These are phyloP conservation scores for Xenus cinereus DNA, from an alignment of 2,113 vertebrate genomes.

Conservation along the genomic window DNA sequence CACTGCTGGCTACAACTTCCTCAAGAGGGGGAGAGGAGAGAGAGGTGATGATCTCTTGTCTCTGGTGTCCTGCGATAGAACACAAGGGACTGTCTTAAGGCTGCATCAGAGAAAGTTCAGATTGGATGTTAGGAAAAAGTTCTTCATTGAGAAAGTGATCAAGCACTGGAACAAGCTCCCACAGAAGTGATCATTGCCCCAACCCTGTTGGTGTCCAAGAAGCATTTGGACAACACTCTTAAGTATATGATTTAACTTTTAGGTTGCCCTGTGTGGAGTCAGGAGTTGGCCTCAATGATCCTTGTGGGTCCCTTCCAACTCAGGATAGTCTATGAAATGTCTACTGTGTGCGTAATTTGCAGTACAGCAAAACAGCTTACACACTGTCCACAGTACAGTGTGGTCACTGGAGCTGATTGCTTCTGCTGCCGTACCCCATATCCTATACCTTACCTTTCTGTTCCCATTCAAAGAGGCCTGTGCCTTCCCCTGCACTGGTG, in stretches of 20 bases:
- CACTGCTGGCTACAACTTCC: not conserved
- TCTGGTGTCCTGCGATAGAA: not conserved
- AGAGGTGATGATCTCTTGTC: not conserved
- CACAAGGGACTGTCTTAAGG: not conserved
- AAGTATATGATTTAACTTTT: not conserved
- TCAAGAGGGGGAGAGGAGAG: not conserved
- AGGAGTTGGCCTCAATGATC: not conserved
- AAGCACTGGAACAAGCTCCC: not conserved
- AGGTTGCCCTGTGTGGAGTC: not conserved
- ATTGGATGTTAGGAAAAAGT: not conserved
- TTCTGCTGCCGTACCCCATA: too few species aligned
- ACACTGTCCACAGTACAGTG: too few species aligned
- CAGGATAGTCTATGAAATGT: not conserved
- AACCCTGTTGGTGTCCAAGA: not conserved
- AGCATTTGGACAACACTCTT: not conserved
- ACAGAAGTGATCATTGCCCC: fast-evolving
- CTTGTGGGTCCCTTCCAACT: not conserved
- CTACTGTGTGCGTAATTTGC: not conserved
- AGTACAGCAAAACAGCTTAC: not conserved
- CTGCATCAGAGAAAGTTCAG: not conserved
- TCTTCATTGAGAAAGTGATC: not conserved
- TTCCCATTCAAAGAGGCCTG: not conserved
- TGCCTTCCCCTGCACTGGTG: not conserved
- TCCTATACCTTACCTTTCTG: not conserved
- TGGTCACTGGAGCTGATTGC: not conserved